Percentiles rank a stretch among this genome's conserved stretches.
phyloP scores from a whole-genome alignment of 2,113 vertebrate genomes.

The Datnioides undecimradiatus region DNA sequence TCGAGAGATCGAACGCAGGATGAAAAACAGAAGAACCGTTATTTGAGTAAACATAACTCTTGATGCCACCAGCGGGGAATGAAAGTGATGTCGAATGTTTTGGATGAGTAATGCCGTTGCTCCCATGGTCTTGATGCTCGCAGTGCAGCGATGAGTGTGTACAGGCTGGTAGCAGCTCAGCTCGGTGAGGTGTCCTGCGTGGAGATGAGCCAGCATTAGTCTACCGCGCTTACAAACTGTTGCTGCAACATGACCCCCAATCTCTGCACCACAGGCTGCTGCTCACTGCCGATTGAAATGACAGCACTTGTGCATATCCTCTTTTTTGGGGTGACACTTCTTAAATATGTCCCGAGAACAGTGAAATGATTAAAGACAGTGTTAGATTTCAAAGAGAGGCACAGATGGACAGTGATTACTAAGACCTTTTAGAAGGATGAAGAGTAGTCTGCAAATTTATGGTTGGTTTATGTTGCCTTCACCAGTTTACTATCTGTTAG shows the following conservation, averaged over 20 bases:
- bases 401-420: slow-evolving; percentile 45
- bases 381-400: slow-evolving; percentile 20
- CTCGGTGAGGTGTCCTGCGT: slow-evolving; percentile 24
- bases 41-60: slow-evolving; percentile 53
- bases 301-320: background rate
- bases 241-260: slow-evolving; percentile 31
- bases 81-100: slow-evolving; percentile 33
- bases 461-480: background rate
- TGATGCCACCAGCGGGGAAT: slow-evolving; percentile 17
- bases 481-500: background rate
- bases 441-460: background rate
- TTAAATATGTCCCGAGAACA: slow-evolving; percentile 43
- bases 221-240: slow-evolving; percentile 24
- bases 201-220: slow-evolving; percentile 51
- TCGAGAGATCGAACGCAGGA: background rate
- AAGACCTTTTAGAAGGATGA: slow-evolving; percentile 22
- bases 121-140: slow-evolving; percentile 18
- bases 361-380: slow-evolving; percentile 30
- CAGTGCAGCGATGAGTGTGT: slow-evolving; percentile 31
- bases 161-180: slow-evolving; percentile 17
- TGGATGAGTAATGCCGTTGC: slow-evolving; percentile 50
- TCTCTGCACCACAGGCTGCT: slow-evolving; percentile 30
- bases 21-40: slow-evolving; percentile 13
- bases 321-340: slow-evolving; percentile 40
- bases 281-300: slow-evolving; percentile 21